Conservation (phyloP, 2,797 vertebrate species). For the Schizopygopsis malacanthus region DNA sequence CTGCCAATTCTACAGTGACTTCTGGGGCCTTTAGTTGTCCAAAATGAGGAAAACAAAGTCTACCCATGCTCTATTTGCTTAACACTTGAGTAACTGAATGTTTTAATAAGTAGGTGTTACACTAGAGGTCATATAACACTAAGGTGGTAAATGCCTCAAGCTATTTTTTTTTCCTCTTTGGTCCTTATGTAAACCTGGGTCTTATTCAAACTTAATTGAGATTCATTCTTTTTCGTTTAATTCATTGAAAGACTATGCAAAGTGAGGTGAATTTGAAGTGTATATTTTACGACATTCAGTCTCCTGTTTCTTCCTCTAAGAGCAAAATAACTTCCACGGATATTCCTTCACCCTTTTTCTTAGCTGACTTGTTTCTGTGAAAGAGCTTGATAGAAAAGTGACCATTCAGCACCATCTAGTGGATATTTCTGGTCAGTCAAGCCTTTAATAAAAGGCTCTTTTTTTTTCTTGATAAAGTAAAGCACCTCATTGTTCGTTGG, state of each 20-base stretch:
- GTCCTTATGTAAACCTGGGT: neutral
- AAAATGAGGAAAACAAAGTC: neutral
- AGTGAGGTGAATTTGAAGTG: neutral
- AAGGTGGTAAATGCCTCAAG: neutral
- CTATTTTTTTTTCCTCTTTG: neutral
- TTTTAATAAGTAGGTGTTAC: slow-evolving; percentile 48
- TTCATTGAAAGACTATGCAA: neutral
- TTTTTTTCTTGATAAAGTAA: neutral
- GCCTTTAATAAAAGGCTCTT: neutral
- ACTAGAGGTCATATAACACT: slow-evolving; percentile 1
- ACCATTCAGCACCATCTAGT: slow-evolving; percentile 51
- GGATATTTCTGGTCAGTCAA: neutral
- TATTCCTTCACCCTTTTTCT: neutral
- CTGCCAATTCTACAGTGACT: slow-evolving; percentile 15
- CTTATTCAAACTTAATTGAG: neutral
- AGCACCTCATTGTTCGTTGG: neutral
- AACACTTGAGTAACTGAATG: neutral
- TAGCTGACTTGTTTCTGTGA: neutral
- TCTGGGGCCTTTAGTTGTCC: neutral
- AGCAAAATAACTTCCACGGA: neutral
- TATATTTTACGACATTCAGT: neutral
- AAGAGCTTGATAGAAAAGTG: neutral
- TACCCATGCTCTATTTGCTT: neutral
- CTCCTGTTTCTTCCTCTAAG: neutral
- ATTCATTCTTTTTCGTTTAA: no score